Base-by-base conservation (phyloP, 2,888 invertebrate species). In the Sycophila texana region DNA sequence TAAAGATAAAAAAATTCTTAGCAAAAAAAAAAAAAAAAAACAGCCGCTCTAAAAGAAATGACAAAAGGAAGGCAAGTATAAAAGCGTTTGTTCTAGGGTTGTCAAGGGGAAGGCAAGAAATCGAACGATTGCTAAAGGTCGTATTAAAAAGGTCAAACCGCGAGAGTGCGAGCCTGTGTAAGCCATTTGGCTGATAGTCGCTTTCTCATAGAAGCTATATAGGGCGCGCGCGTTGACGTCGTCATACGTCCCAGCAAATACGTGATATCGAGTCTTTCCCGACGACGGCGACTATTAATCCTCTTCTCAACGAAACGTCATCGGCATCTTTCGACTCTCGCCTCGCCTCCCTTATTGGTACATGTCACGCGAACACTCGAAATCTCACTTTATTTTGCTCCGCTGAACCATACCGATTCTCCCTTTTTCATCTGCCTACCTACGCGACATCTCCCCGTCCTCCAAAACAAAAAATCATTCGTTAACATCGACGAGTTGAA, bases 281-380 rank as follows among this genome's bases (percentile, higher is more conserved):
- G 81, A 81, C 79, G 81, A 81, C 82, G 77, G 76, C 39, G 85
- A 84, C 87, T 86, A 87, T 87, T 86, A 87, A 87, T 87, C 85
- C 80, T 86, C 82, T 82, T 82, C 81, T 84, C 82, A 65, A 7
- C 82, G 82, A 84, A 85, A 86, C 83, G 86, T 86, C 86, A 84
- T 84, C 85, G 83, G 82, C 86, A 86, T 85, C 84, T 84, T 86
- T 83, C 82, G 82, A 82, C 55, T 16, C 47, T 20, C 20, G 20
- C 72, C 26, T 73, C 58, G 16, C 60, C 47, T 49, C 47, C 18
- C 30, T 58, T 49, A 49, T 39, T 20, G 12, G 1, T 13, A 22
- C 26, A 53, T 53, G 2, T 26, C 14, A 53, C 12, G 16, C 26
- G 13, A 4, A 67, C 66, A 10, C 58, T 66, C 39, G 22, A 53